Evolutionary conservation across 2,888 invertebrate species (phyloP), one percentile per base, ranked within the genome.

Genomic region (Trichopoda pennipes): DNA sequence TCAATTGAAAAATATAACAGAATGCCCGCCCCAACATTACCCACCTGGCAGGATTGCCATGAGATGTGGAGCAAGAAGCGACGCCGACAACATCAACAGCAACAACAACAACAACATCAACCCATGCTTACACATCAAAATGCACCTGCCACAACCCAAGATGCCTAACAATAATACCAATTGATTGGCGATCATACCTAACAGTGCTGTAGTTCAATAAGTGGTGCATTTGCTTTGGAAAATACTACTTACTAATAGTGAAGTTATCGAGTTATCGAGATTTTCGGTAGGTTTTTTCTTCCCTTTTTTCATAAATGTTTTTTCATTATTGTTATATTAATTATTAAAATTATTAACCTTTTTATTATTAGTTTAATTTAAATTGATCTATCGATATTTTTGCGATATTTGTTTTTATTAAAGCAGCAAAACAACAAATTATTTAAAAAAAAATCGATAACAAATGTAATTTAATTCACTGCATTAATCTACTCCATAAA

Each of bases 11-110:
- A 19, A 4, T n/a, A 16, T 32, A 35, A 28, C 23, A 96, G 96
- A 91, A 96, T 97, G 95, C 93, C 95, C 64, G 94, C 95, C 1
- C 96, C 96, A 0, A 94, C 95, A 90, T 92, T 99, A 85, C 99
- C 99, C 0, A 96, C 95, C 38, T 97, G 97, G 95, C 99, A 99
- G 92, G 99, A 99, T 92, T 99, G 99, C 90, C 99, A 99, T 92
- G 99, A 99, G 92, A 93, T 99, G 89, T 99, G 99, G 99, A 97
- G 98, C 87, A 99, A 99, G 92, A 97, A 96, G 90, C 94, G 98
- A n/a, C 94, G 97, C 86, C 93, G 95, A 38, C 96, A 96, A 90
- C 93, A 96, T 89, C 93, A 96, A 56, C 96, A 97, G 72, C 90
- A 90, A 49, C 81, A 77, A 56, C 75, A 72, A 19, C 81, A 78